Evolutionary conservation across 2,113 vertebrate species (phyloP), one percentile per base, ranked within the genome.

Genomic region (Upupa epops): DNA sequence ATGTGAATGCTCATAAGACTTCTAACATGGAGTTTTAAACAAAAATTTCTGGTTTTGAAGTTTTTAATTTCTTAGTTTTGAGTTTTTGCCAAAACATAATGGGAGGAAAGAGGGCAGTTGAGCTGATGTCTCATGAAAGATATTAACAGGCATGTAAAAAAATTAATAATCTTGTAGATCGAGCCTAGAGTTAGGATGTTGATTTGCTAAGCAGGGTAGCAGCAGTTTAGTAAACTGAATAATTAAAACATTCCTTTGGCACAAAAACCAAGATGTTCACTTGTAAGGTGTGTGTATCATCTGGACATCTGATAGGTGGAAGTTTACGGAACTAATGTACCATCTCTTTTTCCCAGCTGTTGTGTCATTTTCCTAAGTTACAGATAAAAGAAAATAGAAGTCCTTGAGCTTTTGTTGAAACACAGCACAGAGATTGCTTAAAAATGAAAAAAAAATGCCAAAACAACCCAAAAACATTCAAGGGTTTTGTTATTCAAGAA

Each of bases 401-500:
- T 25, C 31, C 28, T 87, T 45, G 14, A 21, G 49, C 28, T 89
- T 86, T 92, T 77, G n/a, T 46, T 84, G 48, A 48, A 91, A 78
- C 5, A 70, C 8, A 17, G 9, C 55, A 68, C 13, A 48, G 26
- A 84, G 28, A 83, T 19, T 80, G 20, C 24, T 91, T 77, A 83
- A 94, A 66, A 86, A 92, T 75, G 54, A 65, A 65, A 73, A 95
- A 74, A 21, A 71, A 66, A n/a, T n/a, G n/a, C 25, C 24, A 71
- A 48, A 52, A 52, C 26, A 51, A 51, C 49, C 49, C 36, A 28
- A 21, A 40, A 8, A 42, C 1, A 46, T 73, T 86, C 21, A 64
- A 86, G 6, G n/a, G 7, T 25, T 95, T 64, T 36, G 34, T 89
- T 92, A 89, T 81, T 93, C 72, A 89, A 80, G 83, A 68, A 83